Conservation (phyloP, 2,888 invertebrate species). For the Apoda limacodes region DNA sequence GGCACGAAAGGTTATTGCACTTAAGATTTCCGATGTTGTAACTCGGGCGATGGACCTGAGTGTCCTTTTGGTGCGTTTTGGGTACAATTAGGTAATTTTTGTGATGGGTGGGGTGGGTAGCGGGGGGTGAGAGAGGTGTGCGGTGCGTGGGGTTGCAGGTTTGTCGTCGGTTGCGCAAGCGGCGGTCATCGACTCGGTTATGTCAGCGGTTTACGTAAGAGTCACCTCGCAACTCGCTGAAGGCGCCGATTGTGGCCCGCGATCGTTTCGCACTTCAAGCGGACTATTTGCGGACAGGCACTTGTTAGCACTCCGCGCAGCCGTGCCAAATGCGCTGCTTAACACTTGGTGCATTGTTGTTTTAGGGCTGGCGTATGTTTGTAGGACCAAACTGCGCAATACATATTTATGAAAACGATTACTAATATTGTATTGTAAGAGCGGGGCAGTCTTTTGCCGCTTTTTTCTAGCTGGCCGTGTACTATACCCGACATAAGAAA, state of each 20-base stretch:
- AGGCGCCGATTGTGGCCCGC: conserved; percentile 50
- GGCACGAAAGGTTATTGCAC: conserved; percentile 59
- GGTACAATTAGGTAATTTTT: conserved; percentile 60
- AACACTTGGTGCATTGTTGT: no score
- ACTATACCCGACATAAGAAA: no score
- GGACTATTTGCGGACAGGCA: conserved; percentile 51
- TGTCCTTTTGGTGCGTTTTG: conserved; percentile 63
- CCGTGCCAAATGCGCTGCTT: no score
- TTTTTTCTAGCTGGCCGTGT: no score
- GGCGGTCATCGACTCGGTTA: conserved; percentile 68
- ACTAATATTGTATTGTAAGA: no score
- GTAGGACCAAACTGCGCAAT: no score
- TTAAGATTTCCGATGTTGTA: conserved; percentile 51
- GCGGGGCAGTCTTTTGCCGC: no score
- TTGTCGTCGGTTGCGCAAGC: conserved; percentile 59
- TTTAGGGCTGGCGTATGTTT: no score
- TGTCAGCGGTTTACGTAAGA: conserved; percentile 67
- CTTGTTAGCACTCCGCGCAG: conserved; percentile 42
- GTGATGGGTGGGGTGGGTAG: conserved; percentile 34
- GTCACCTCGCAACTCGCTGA: conserved; percentile 62
- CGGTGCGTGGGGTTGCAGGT: conserved; percentile 42
- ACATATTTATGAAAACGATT: no score
- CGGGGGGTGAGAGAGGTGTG: conserved; percentile 25
- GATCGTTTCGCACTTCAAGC: conserved; percentile 59
- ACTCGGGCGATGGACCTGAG: conserved; percentile 46